Conservation (phyloP, 2,797 vertebrate species). For the Hirundo rustica region DNA sequence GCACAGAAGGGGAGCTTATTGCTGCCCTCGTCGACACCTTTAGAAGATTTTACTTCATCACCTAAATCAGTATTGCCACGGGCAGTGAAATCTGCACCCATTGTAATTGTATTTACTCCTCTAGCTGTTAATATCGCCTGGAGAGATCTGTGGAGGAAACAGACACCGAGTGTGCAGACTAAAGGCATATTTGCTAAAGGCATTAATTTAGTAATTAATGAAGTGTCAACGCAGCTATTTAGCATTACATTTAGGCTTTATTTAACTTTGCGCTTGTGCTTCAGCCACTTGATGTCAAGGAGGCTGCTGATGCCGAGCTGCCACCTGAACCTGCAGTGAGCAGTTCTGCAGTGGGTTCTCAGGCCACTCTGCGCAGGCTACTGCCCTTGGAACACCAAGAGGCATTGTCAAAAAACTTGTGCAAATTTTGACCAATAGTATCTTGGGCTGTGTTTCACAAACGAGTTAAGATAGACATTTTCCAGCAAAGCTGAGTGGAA, state of each 20-base stretch:
- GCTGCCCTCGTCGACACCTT: not conserved
- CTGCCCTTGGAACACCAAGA: not conserved
- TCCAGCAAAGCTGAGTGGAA: not conserved
- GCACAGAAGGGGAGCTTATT: not conserved
- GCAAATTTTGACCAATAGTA: not conserved
- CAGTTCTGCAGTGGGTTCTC: not conserved
- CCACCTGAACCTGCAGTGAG: not conserved
- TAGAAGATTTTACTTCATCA: not conserved
- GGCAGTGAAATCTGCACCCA: not conserved
- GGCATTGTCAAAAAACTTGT: not conserved
- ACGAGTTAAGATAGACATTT: not conserved
- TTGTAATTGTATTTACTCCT: not conserved
- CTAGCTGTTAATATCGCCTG: not conserved
- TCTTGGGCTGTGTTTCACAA: not conserved
- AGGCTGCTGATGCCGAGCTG: not conserved
- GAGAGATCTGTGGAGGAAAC: not conserved
- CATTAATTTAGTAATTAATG: conserved; percentile 51
- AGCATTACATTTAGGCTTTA: not conserved
- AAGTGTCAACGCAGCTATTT: conserved; percentile 9
- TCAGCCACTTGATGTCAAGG: not conserved
- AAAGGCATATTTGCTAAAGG: conserved; percentile 21
- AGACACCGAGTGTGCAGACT: not conserved
- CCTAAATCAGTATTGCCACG: not conserved
- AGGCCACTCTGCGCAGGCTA: not conserved
- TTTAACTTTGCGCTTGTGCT: not conserved